phyloP scores from a whole-genome alignment of 2,113 vertebrate species.

The Pycnonotus jocosus region DNA sequence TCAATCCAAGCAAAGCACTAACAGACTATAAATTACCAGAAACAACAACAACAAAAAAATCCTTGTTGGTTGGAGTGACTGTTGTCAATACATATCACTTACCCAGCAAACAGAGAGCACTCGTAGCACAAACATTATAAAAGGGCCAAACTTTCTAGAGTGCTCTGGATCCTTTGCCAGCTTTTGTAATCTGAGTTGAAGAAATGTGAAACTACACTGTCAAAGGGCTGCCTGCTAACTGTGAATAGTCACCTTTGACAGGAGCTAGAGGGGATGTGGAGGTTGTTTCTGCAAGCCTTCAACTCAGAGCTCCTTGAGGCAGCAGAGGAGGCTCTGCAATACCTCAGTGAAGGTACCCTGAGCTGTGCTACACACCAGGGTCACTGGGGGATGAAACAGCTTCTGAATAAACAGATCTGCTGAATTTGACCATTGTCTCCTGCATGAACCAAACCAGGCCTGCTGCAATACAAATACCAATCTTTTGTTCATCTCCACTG shows the following conservation, averaged over 20 bases:
- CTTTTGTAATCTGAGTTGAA: constrained; percentile 7
- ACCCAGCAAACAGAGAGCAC: neutral
- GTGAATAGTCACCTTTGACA: constrained; percentile 48
- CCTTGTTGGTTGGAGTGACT: neutral
- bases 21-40: neutral
- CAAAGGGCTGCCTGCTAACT: neutral
- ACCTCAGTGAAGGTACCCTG: neutral
- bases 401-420: neutral
- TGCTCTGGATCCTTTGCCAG: constrained; percentile 38
- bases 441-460: neutral
- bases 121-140: neutral
- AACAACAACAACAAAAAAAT: neutral
- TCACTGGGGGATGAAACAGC: neutral
- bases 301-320: neutral
- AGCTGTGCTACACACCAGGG: neutral
- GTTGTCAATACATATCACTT: neutral
- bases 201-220: constrained; percentile 5
- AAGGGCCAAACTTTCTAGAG: constrained; percentile 9
- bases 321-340: neutral
- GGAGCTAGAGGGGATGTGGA: neutral
- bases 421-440: neutral
- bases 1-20: neutral
- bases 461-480: neutral
- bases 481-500: neutral
- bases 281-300: constrained; percentile 16